These are phyloP conservation scores for Tetheella fluctuosa DNA, from an alignment of 2,888 invertebrate genomes.

Conservation along the genomic window DNA sequence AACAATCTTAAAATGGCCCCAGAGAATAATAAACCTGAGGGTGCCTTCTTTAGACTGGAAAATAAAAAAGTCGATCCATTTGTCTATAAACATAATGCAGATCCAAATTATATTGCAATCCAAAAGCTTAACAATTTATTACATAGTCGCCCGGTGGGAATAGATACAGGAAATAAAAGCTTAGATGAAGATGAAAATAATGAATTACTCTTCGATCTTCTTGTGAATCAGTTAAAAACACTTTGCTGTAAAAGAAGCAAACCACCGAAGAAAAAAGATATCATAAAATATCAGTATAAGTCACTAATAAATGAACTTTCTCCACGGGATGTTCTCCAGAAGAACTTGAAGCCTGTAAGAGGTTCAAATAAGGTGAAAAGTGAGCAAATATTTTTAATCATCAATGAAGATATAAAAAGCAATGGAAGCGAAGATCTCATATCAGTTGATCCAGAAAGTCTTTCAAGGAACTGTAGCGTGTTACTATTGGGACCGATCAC, in stretches of 20 bases:
- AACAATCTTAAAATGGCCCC: conserved; percentile 35
- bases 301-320: conserved; percentile 38
- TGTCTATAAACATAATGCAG: conserved; percentile 38
- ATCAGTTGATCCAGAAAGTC: conserved; percentile 71
- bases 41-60: conserved; percentile 61
- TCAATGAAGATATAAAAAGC: conserved; percentile 73
- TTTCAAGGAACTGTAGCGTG: conserved; percentile 69
- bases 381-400: conserved; percentile 72
- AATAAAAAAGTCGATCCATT: conserved; percentile 60
- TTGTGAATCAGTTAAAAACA: conserved; percentile 69
- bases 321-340: conserved; percentile 25
- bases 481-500: conserved; percentile 73
- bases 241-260: conserved; percentile 68
- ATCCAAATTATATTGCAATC: conserved; percentile 57
- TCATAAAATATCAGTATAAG: conserved; percentile 36
- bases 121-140: conserved; percentile 66
- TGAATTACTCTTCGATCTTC: conserved; percentile 69
- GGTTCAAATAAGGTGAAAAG: conserved; percentile 29
- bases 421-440: conserved; percentile 65
- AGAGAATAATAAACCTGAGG: conserved; percentile 34
- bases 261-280: conserved; percentile 29
- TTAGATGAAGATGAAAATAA: conserved; percentile 59
- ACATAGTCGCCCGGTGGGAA: conserved; percentile 48
- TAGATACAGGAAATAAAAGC: conserved; percentile 37
- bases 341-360: conserved; percentile 22